A percentile compares a stretch with the other conserved stretches of the same genome.
These are phyloP conservation scores for Daphoenositta chrysoptera DNA, from an alignment of 2,113 vertebrate genomes.

Conservation along the genomic window DNA sequence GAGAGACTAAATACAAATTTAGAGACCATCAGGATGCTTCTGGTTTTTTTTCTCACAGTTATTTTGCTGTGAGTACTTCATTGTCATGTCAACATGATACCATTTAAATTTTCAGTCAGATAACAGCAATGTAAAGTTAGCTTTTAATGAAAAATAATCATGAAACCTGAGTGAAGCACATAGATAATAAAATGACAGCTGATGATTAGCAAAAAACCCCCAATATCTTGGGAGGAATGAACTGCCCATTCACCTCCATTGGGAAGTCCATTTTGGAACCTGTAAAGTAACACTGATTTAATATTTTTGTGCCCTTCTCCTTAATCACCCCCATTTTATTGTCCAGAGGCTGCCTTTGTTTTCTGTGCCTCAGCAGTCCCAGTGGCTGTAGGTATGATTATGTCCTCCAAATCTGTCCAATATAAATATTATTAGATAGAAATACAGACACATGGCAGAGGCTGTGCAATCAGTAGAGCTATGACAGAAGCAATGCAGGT, in stretches of 20 bases:
- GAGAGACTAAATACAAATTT: not conserved
- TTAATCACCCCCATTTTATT: not conserved
- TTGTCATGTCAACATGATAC: not conserved
- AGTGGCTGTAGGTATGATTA: not conserved
- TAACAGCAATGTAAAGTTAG: not conserved
- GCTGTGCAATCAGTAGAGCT: not conserved
- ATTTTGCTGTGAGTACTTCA: not conserved
- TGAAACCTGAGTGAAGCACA: not conserved
- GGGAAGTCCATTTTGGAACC: not conserved
- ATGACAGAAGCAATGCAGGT: not conserved
- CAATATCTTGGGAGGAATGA: not conserved
- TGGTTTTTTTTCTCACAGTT: not conserved
- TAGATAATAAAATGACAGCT: not conserved
- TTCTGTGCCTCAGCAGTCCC: not conserved
- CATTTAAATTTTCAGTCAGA: not conserved
- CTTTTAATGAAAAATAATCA: not conserved
- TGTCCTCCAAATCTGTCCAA: not conserved
- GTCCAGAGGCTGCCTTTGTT: not conserved
- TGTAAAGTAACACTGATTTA: not conserved
- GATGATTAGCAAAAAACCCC: not conserved
- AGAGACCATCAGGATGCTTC: not conserved
- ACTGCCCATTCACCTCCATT: not conserved
- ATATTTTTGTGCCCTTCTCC: not conserved
- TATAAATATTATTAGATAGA: not conserved
- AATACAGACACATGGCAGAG: not conserved